Evolutionary conservation across 2,113 vertebrate species (phyloP).

Genomic region (Recurvirostra avosetta): DNA sequence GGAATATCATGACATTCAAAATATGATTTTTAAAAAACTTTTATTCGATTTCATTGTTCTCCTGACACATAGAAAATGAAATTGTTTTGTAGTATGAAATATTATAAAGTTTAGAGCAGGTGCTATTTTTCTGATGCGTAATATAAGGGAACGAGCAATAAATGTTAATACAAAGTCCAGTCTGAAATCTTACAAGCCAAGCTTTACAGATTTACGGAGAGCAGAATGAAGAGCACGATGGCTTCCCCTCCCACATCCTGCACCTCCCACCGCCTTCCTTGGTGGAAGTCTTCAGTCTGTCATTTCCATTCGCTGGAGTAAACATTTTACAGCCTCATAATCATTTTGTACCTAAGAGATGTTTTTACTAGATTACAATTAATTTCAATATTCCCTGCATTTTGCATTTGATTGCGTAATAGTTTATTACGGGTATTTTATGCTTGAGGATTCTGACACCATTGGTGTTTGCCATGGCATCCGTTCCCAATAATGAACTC

Average conservation of each 20-base stretch:
- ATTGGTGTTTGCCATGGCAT: background rate
- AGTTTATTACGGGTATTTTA: background rate
- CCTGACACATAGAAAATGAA: background rate
- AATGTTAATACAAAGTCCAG: background rate
- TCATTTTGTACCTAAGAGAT: background rate
- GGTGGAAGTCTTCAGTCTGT: background rate
- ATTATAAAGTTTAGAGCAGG: background rate
- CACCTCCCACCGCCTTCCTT: background rate
- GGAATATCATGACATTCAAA: background rate
- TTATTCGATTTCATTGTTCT: conserved; percentile 7
- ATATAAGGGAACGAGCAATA: conserved; percentile 14
- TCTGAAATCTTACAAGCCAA: conserved; percentile 7
- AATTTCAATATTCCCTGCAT: background rate
- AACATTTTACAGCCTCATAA: conserved; percentile 19
- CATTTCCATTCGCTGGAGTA: background rate
- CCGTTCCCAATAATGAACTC: background rate
- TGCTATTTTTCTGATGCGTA: background rate
- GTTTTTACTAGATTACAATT: conserved; percentile 25
- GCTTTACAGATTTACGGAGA: background rate
- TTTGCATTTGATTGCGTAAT: conserved; percentile 5
- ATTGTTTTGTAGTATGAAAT: conserved; percentile 35
- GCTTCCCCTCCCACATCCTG: background rate
- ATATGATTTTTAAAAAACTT: background rate
- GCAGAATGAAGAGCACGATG: background rate
- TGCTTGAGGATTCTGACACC: background rate